Conservation (phyloP, 2,113 vertebrate genomes). For the Cavia aperea region DNA sequence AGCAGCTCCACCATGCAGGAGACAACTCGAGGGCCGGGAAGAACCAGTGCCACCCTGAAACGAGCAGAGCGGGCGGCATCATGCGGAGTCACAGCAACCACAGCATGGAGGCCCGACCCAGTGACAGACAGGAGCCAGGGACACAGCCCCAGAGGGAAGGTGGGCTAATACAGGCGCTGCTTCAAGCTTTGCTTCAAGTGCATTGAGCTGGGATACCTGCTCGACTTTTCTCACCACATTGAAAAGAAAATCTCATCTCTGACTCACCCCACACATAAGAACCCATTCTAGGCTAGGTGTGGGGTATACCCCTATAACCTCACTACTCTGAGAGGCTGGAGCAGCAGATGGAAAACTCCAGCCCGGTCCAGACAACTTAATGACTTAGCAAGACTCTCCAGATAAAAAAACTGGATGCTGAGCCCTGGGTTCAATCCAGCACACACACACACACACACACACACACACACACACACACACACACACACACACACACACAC, state of each 20-base stretch:
- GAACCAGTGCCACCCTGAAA: too few relatives aligned
- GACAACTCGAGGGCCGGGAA: background rate
- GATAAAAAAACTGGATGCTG: background rate
- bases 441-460: too few relatives aligned
- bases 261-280: background rate
- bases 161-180: rapidly evolving
- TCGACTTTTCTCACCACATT: background rate
- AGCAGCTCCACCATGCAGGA: background rate
- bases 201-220: background rate
- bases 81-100: background rate
- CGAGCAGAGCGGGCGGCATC: rapidly evolving
- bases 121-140: background rate
- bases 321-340: background rate
- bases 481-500: too few relatives aligned
- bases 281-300: background rate
- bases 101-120: background rate
- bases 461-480: too few relatives aligned
- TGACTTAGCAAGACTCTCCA: background rate
- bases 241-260: background rate
- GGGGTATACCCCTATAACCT: background rate
- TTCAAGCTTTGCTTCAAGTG: background rate
- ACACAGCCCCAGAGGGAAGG: rapidly evolving
- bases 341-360: background rate
- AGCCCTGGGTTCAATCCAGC: background rate
- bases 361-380: background rate